phyloP scores from a whole-genome alignment of 2,888 invertebrate genomes.

The Agrenia bidenticulata region DNA sequence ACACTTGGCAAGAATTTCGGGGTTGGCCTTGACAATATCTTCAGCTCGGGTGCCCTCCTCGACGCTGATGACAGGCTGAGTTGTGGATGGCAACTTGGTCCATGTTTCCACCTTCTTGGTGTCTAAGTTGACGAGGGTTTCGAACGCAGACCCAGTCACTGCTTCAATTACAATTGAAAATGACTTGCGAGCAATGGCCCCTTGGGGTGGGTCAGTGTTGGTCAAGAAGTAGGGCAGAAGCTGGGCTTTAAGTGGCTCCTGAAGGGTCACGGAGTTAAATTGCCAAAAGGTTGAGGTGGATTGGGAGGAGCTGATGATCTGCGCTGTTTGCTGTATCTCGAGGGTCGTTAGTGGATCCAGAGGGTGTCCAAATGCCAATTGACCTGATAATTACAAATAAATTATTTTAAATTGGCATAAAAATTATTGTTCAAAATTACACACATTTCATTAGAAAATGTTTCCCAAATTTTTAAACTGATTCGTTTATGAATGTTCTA shows the following conservation, averaged over 20 bases:
- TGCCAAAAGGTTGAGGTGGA: not conserved
- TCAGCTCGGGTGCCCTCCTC: not conserved
- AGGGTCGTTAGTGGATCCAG: not conserved
- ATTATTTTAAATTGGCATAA: no score
- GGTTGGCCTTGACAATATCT: not conserved
- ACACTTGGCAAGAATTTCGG: not conserved
- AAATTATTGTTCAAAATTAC: no score
- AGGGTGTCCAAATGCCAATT: not conserved
- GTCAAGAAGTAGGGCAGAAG: slow-evolving; percentile 14
- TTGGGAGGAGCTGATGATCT: not conserved
- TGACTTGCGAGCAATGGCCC: not conserved
- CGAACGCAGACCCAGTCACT: not conserved
- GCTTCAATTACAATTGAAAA: not conserved
- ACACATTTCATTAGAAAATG: no score
- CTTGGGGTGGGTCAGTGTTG: not conserved
- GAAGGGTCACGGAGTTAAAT: slow-evolving; percentile 1
- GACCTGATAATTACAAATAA: no score
- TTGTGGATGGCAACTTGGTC: not conserved
- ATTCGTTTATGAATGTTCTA: no score
- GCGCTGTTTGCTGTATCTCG: not conserved
- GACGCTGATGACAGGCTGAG: slow-evolving; percentile 1
- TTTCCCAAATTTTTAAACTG: no score
- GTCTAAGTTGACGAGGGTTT: slow-evolving; percentile 8
- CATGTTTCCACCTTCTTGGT: slow-evolving; percentile 6
- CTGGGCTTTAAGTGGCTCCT: slow-evolving; percentile 12